Conservation (phyloP, 2,113 vertebrate genomes). For the Hucho hucho region DNA sequence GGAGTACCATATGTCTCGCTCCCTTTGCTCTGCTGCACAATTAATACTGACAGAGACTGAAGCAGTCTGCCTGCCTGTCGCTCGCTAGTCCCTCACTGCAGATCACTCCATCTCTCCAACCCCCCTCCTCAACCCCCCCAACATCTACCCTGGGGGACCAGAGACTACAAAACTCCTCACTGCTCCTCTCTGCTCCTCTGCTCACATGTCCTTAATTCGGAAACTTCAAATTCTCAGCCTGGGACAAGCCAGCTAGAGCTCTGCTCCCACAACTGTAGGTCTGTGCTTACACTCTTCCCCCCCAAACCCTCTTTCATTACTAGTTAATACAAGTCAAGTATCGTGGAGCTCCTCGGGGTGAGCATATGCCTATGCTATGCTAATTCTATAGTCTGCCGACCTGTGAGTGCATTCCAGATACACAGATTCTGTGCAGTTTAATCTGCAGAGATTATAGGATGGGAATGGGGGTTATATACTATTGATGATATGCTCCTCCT, state of each 20-base stretch:
- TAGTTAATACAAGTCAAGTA: slow-evolving; percentile 25
- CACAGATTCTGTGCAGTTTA: too few relatives aligned
- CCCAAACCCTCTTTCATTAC: slow-evolving; percentile 30
- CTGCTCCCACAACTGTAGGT: not conserved
- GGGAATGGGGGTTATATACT: too few relatives aligned
- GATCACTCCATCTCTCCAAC: slow-evolving; percentile 9
- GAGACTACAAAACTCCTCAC: not conserved
- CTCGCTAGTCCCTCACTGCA: too few relatives aligned
- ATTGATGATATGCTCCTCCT: too few relatives aligned
- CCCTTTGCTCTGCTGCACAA: slow-evolving; percentile 27
- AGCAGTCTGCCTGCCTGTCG: not conserved
- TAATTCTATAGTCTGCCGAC: too few relatives aligned
- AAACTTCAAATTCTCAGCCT: slow-evolving; percentile 25
- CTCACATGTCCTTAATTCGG: slow-evolving; percentile 11
- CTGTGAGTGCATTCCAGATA: too few relatives aligned
- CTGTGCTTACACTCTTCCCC: slow-evolving; percentile 24
- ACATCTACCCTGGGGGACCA: slow-evolving; percentile 1
- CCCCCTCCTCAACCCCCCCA: slow-evolving; percentile 11
- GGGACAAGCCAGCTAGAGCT: slow-evolving; percentile 27
- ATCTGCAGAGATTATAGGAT: too few relatives aligned
- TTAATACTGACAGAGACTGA: slow-evolving; percentile 1
- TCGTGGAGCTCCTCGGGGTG: not conserved
- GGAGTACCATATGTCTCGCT: slow-evolving; percentile 11
- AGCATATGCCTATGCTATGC: too few relatives aligned
- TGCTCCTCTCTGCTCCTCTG: too few relatives aligned